These are phyloP conservation scores for Paratrypauchen microcephalus DNA, from an alignment of 2,797 vertebrate genomes.

Conservation along the genomic window DNA sequence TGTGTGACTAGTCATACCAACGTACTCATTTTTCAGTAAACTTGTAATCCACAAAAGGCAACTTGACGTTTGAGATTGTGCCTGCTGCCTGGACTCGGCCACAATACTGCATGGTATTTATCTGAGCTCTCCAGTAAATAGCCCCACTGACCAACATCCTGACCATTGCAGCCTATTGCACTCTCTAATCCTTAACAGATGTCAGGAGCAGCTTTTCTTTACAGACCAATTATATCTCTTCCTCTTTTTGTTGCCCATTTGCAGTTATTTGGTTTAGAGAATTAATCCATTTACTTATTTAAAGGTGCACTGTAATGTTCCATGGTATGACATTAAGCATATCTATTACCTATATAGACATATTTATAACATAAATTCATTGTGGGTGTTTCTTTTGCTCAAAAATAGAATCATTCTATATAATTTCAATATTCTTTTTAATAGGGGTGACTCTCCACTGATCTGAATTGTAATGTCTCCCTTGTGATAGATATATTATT, in stretches of 20 bases:
- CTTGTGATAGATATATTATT: too few species aligned
- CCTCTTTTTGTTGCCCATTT: constrained; percentile 8
- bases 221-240: constrained; percentile 10
- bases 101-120: constrained; percentile 25
- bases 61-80: background rate
- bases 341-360: too few species aligned
- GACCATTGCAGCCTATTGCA: background rate
- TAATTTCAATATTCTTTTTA: too few species aligned
- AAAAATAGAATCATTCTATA: too few species aligned
- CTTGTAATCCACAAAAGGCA: background rate
- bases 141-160: constrained; percentile 33
- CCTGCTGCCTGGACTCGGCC: constrained; percentile 3
- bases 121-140: constrained; percentile 12
- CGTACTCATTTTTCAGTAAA: background rate
- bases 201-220: constrained; percentile 6
- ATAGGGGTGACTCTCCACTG: too few species aligned
- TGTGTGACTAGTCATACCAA: background rate
- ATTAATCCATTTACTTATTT: background rate
- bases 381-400: too few species aligned
- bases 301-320: background rate
- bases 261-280: background rate
- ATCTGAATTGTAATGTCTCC: too few species aligned
- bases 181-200: constrained; percentile 26
- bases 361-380: too few species aligned
- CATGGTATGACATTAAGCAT: background rate